Percentiles rank a stretch among this genome's conserved stretches.
These are phyloP conservation scores for Girardinus metallicus DNA, from an alignment of 2,797 vertebrate genomes.

Conservation along the genomic window DNA sequence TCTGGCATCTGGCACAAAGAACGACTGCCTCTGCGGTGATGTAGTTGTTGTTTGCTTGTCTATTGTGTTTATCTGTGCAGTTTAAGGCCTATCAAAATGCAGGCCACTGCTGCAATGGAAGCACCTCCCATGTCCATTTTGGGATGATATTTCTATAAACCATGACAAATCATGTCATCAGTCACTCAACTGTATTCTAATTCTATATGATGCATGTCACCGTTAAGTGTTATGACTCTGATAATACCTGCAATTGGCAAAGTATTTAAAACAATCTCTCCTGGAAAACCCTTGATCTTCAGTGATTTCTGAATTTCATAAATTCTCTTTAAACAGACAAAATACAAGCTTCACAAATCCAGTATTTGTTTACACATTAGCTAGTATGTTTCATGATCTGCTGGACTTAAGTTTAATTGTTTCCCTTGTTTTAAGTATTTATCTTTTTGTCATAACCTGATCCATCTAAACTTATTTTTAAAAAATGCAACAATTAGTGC, in stretches of 20 bases:
- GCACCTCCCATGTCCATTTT: conserved; percentile 54
- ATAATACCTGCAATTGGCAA: conserved; percentile 27
- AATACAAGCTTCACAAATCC: not conserved
- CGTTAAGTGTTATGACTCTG: conserved; percentile 46
- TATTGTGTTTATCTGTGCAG: conserved; percentile 62
- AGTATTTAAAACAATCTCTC: conserved; percentile 31
- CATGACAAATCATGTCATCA: conserved; percentile 60
- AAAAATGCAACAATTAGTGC: too few species aligned
- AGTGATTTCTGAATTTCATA: conserved; percentile 13
- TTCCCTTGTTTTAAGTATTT: not conserved
- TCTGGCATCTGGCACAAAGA: conserved; percentile 54
- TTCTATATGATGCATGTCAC: conserved; percentile 34
- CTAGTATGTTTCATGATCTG: not conserved
- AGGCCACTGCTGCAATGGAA: conserved; percentile 64
- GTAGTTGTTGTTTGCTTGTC: conserved; percentile 70
- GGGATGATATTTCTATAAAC: conserved; percentile 67
- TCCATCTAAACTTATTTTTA: too few species aligned
- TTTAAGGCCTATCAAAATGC: conserved; percentile 71
- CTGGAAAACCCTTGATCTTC: conserved; percentile 27
- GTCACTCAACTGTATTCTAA: conserved; percentile 31
- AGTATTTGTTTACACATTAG: not conserved
- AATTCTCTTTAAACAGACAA: not conserved
- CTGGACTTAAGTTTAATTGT: not conserved
- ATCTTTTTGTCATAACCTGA: too few species aligned
- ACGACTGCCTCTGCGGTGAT: conserved; percentile 62